A percentile compares a stretch with the other conserved stretches of the same genome.
These are phyloP conservation scores for Acrobasis repandana DNA, from an alignment of 2,888 invertebrate species.

Conservation along the genomic window DNA sequence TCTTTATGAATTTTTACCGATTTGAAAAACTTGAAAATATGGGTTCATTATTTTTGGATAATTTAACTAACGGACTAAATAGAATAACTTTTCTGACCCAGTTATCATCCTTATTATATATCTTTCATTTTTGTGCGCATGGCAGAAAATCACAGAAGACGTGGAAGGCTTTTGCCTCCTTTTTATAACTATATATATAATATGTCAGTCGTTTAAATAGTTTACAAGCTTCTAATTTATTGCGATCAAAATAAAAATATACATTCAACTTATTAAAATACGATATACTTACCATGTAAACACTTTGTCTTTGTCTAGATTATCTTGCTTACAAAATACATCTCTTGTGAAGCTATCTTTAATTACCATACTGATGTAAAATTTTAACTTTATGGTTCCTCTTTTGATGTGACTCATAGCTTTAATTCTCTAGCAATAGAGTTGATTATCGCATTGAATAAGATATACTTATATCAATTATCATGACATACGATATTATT, in stretches of 20 bases:
- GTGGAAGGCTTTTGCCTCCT: not conserved
- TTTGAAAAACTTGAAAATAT: no score
- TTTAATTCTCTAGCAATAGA: slow-evolving; percentile 1
- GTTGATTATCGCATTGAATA: not conserved
- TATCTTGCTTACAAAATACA: slow-evolving; percentile 4
- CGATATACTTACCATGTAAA: not conserved
- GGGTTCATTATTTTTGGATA: no score
- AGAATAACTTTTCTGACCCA: no score
- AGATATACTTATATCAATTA: not conserved
- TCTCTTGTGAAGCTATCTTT: not conserved
- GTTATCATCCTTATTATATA: no score
- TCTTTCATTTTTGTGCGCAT: no score
- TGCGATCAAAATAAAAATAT: not conserved
- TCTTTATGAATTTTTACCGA: no score
- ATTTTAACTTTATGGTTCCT: slow-evolving; percentile 4
- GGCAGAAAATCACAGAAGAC: no score
- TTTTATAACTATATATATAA: no score
- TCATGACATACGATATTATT: slow-evolving; percentile 2
- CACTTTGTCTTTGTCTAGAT: slow-evolving; percentile 17
- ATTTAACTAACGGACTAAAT: no score
- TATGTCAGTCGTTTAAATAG: no score
- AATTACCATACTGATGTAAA: slow-evolving; percentile 13
- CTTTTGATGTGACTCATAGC: not conserved
- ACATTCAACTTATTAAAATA: not conserved
- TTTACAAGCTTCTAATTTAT: no score